Conservation (phyloP, 2,113 vertebrate species). For the Rhipidura dahli region DNA sequence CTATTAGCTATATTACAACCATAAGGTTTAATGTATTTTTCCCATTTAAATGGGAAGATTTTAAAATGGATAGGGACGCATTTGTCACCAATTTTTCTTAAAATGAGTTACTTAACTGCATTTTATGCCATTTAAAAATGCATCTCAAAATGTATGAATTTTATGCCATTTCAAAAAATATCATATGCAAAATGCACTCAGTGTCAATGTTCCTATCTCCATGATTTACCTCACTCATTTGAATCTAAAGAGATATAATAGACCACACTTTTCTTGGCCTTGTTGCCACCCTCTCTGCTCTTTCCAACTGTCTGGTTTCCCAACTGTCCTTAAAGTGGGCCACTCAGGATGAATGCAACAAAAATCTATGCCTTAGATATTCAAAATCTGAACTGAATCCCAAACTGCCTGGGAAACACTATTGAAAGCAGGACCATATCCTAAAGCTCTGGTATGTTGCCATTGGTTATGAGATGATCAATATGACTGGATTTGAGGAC, state of each 20-base stretch:
- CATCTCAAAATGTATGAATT: background rate
- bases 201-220: background rate
- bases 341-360: background rate
- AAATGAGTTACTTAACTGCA: background rate
- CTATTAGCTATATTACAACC: background rate
- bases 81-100: background rate
- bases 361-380: background rate
- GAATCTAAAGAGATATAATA: background rate
- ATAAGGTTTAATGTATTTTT: background rate
- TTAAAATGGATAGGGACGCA: background rate
- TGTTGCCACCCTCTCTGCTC: background rate
- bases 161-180: background rate
- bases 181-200: background rate
- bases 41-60: background rate
- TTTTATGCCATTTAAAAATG: slow-evolving; percentile 4
- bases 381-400: background rate
- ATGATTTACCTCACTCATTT: background rate
- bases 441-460: background rate
- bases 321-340: background rate
- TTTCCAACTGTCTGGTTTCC: background rate
- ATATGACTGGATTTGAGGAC: background rate
- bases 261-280: background rate
- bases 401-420: background rate
- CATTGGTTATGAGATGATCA: background rate
- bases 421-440: background rate